A percentile compares a stretch with the other conserved stretches of the same genome.
phyloP scores from a whole-genome alignment of 2,113 vertebrate species.

The Eclectus roratus region DNA sequence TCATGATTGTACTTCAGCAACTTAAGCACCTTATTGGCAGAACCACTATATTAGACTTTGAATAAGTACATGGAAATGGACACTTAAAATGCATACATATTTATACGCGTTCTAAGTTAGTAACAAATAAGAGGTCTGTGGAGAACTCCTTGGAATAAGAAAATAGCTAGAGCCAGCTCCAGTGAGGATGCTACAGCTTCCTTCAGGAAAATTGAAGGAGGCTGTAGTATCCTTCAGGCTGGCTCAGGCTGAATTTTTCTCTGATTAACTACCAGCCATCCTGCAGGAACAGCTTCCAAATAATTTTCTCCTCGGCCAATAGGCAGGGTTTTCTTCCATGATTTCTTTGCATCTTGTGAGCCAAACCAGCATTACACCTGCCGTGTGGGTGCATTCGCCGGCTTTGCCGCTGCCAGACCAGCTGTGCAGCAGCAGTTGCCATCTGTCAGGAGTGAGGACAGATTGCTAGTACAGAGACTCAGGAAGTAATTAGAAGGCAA shows the following conservation, averaged over 20 bases:
- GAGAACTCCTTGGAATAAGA: not conserved
- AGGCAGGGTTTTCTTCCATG: not conserved
- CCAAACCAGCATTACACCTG: not conserved
- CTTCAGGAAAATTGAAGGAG: not conserved
- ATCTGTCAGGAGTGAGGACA: not conserved
- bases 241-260: not conserved
- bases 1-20: not conserved
- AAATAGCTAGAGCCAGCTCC: not conserved
- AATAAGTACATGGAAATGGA: not conserved
- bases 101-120: not conserved
- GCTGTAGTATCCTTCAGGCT: not conserved
- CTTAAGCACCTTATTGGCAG: not conserved
- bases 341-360: not conserved
- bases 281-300: not conserved
- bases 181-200: not conserved
- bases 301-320: rapidly evolving
- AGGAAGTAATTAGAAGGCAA: not conserved
- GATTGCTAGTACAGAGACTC: not conserved
- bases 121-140: not conserved
- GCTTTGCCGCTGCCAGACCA: not conserved
- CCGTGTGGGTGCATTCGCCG: not conserved
- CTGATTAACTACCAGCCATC: not conserved
- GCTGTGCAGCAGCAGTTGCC: slow-evolving; percentile 31
- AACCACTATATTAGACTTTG: not conserved
- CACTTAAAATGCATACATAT: not conserved